Conservation (phyloP, 53 echinoderm and acorn worm genomes). For the Actinopyga echinites region DNA sequence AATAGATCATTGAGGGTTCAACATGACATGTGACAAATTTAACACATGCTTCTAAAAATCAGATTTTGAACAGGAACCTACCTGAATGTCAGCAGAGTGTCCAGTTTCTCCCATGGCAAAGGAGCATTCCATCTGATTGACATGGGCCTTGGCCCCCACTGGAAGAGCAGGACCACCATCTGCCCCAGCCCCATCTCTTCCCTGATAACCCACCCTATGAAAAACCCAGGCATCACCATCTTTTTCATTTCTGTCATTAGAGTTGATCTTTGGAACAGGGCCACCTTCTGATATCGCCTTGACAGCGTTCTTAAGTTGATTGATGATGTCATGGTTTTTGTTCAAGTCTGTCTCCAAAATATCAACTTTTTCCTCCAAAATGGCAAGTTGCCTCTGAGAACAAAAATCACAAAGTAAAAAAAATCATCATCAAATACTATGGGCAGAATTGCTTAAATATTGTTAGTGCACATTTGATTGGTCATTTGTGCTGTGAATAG, state of each 20-base stretch:
- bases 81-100: conserved; percentile 82
- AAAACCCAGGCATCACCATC: conserved; percentile 13
- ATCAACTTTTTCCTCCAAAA: conserved; percentile 64
- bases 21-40: not conserved
- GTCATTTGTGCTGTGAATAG: no score
- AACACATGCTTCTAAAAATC: not conserved
- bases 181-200: not conserved
- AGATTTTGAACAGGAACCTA: not conserved
- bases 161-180: not conserved
- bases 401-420: not conserved
- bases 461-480: no score
- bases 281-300: not conserved
- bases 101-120: conserved; percentile 82
- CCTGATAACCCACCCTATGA: conserved; percentile 10
- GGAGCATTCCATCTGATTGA: conserved; percentile 71
- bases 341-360: conserved; percentile 72
- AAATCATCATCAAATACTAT: no score
- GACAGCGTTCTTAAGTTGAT: conserved; percentile 79
- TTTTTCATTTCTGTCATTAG: not conserved
- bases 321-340: conserved; percentile 80
- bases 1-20: no score
- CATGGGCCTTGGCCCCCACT: conserved; percentile 64
- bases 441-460: no score
- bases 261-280: not conserved
- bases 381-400: conserved; percentile 25